Base-by-base conservation (phyloP, 2,113 vertebrate genomes). In the Dromaius novaehollandiae region DNA sequence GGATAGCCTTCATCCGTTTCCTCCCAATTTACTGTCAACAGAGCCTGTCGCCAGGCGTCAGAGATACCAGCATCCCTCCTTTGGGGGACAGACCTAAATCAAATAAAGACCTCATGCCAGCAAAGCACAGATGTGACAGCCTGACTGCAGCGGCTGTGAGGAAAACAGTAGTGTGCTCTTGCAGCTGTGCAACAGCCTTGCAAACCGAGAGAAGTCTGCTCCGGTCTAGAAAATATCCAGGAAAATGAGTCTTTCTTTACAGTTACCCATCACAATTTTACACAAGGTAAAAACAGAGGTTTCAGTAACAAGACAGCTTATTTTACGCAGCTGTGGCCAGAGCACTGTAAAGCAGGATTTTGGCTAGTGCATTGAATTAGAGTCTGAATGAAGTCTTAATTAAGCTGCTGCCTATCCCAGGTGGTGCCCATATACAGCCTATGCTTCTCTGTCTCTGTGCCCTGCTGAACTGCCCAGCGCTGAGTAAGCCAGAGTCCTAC, bases 401-500 rank as follows among this genome's bases (percentile, higher is more conserved):
- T 63, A 19, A 69, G 21, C 6, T 30, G 14, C 21, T 36, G 20
- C n/a, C 51, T 69, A 12, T 9, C 16, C 26, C 25, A 12, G 8
- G 24, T 18, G 13, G 53, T 68, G 77, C 53, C 42, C 22, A n/a
- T 13, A 20, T 1, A 11, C 28, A 28, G 34, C 24, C 18, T 22
- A 8, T 42, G 11, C 40, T 68, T 5, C 25, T 3, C 11, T 42
- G 32, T 34, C 26, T 38, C 55, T 44, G 17, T 44, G n/a, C 32
- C 17, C 30, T 2, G 1, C 28, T 6, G 4, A 32, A 36, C 26
- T 8, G 18, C 8, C 65, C 25, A n/a, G 11, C 12, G 48, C 30
- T 30, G 7, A 13, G 48, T 32, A 22, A 46, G 12, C 24, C 1
- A 1, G 48, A 55, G 65, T 53, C n/a, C 44, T 0, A 0, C 53